Conservation (phyloP, 2,888 invertebrate species). For the Drosophila subsilvestris region DNA sequence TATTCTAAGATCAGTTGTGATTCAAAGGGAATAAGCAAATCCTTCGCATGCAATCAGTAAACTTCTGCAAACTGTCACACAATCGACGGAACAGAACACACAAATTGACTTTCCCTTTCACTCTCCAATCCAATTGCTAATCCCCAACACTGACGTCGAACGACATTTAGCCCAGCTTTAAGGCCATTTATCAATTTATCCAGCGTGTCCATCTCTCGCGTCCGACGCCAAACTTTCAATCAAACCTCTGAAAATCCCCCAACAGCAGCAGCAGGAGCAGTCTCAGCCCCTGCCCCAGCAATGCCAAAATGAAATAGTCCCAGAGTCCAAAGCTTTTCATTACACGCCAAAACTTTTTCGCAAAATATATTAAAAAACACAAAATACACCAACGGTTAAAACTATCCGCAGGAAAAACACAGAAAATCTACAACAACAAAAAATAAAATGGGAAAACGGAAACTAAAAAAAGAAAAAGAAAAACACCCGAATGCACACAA, state of each 20-base stretch:
- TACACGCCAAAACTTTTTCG: conserved; percentile 50
- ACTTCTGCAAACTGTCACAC: not conserved
- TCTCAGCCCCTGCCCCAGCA: not conserved
- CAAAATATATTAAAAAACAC: conserved; percentile 35
- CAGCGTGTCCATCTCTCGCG: conserved; percentile 13
- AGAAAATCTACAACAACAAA: too few species aligned
- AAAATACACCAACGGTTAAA: conserved; percentile 33
- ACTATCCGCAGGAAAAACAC: conserved; percentile 21
- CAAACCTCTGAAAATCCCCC: conserved; percentile 10
- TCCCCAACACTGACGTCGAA: conserved; percentile 4
- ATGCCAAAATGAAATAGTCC: conserved; percentile 37
- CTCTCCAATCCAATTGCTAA: conserved; percentile 10
- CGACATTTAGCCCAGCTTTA: conserved; percentile 16
- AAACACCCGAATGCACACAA: conserved; percentile 8
- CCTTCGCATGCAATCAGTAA: not conserved
- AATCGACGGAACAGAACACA: not conserved
- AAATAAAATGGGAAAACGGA: conserved; percentile 3
- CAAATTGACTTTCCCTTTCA: not conserved
- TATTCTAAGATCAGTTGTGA: not conserved
- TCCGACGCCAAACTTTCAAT: conserved; percentile 20
- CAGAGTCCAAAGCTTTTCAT: conserved; percentile 36
- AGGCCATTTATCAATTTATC: conserved; percentile 8
- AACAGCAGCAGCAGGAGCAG: too few species aligned
- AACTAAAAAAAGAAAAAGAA: conserved; percentile 7
- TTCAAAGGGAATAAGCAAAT: not conserved